Evolutionary conservation across 2,797 vertebrate species (phyloP), one percentile per base, ranked within the genome.

Genomic region (Poecilia wingei): DNA sequence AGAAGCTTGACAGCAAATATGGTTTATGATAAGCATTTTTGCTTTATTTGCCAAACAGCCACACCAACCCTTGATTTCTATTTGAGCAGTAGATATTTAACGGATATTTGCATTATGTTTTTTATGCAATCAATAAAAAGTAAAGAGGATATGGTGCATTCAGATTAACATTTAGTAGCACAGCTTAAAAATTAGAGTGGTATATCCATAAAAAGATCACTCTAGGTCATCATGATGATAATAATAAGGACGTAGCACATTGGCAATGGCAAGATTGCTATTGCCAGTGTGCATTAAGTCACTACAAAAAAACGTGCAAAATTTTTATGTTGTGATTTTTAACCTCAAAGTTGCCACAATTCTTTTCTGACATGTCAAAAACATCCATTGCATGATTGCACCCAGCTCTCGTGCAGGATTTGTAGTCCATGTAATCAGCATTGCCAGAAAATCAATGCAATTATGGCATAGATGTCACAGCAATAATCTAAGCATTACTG

Each of bases 1-100:
- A 51, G 64, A 66, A 43, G 76, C 49, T 77, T 70, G 76, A 77
- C 49, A 55, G 47, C 51, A 70, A 77, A 22, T 18, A 14, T 33
- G 36, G 5, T 77, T 43, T 16, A 70, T 45, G 13, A 13, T 36
- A 25, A 66, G 45, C 31, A 14, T 46, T 66, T 51, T 66, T 49
- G 39, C 76, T 70, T 70, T 55, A 41, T 28, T 53, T 49, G 20
- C 33, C 47, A 68, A 51, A 64, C 18, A 39, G 12, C 51, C 36
- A 57, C 73, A 74, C 57, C 9, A 69, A 20, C 47, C 14, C 13
- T 12, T 41, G 20, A 69, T 77, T 77, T 69, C 20, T 49, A 53
- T 28, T 33, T 28, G 39, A 75, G 14, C 13, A 46, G 69, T 51
- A 36, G 14, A 66, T 47, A 8, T 66, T 47, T 39, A 49, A n/a